Conservation (phyloP, 2,888 invertebrate species). For the Allygus modestus region DNA sequence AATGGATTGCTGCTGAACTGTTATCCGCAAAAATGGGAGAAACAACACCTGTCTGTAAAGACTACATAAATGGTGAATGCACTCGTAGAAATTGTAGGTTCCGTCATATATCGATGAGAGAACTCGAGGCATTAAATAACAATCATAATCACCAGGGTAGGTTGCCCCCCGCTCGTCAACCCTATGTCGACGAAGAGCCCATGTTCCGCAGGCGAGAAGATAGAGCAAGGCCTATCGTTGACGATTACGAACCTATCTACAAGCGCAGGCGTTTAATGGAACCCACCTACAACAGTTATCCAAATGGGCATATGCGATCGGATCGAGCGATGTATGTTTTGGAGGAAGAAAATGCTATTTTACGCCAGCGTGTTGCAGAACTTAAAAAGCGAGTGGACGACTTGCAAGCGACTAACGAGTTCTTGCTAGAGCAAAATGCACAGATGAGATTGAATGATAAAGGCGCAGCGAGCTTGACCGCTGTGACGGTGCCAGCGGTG, state of each 20-base stretch:
- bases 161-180: constrained; percentile 13
- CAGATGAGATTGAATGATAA: constrained; percentile 81
- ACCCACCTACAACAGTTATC: constrained; percentile 70
- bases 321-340: constrained; percentile 73
- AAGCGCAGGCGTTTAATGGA: constrained; percentile 72
- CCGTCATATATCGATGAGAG: constrained; percentile 74
- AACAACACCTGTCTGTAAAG: constrained; percentile 78
- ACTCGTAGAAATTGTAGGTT: constrained; percentile 76
- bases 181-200: constrained; percentile 30
- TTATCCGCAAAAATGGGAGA: constrained; percentile 52
- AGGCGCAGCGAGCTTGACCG: constrained; percentile 76
- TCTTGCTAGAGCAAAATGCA: constrained; percentile 87
- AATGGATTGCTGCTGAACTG: constrained; percentile 60
- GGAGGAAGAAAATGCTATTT: constrained; percentile 83
- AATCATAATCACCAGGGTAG: not conserved
- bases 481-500: constrained; percentile 80
- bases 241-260: constrained; percentile 69
- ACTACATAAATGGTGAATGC: constrained; percentile 79
- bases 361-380: constrained; percentile 83
- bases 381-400: constrained; percentile 83
- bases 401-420: constrained; percentile 87
- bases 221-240: constrained; percentile 49
- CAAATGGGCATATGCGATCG: constrained; percentile 52
- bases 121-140: constrained; percentile 28
- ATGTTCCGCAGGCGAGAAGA: constrained; percentile 48